Evolutionary conservation across 2,113 vertebrate species (phyloP), one percentile per base, ranked within the genome.

Genomic region (Amphiprion ocellaris): DNA sequence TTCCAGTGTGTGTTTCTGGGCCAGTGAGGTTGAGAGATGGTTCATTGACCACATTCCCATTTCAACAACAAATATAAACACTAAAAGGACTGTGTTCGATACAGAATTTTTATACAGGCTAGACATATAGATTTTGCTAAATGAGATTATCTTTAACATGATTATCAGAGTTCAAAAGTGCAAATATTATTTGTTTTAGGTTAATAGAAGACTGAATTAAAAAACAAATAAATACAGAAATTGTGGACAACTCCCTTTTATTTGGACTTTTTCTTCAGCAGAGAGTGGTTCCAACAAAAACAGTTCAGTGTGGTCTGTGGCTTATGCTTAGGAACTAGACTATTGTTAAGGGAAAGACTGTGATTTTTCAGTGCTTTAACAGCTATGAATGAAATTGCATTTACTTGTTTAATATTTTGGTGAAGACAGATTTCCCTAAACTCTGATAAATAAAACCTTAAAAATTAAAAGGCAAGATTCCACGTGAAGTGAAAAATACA

Each of bases 231-330:
- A 61, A 33, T 24, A 53, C 14, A n/a, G 10, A 26, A 62, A 21
- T 55, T 49, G 67, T 49, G 30, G 16, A 54, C 53, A 49, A 15
- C 26, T 68, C 0, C 0, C 23, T 55, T 75, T 59, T 8, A 65
- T 3, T 61, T 9, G 2, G 63, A 50, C 11, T 19, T 61, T 74
- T 49, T 78, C 15, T 28, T 69, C 14, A 46, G 12, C 56, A 58
- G 16, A 74, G 24, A 74, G 19, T 19, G 15, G 26, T 30, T 68
- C 61, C 67, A 74, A 52, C 55, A 28, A 75, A 74, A 87, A 76
- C 56, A 41, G 33, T 28, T 68, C 52, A 56, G 58, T 72, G 77
- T 70, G 85, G 74, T 85, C 69, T 77, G 82, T 64, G 76, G 79
- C 50, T 73, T 55, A 26, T 24, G n/a, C 44, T 73, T 49, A 69